These are phyloP conservation scores for Mormoops blainvillei DNA, from an alignment of 2,113 vertebrate species.

Conservation along the genomic window DNA sequence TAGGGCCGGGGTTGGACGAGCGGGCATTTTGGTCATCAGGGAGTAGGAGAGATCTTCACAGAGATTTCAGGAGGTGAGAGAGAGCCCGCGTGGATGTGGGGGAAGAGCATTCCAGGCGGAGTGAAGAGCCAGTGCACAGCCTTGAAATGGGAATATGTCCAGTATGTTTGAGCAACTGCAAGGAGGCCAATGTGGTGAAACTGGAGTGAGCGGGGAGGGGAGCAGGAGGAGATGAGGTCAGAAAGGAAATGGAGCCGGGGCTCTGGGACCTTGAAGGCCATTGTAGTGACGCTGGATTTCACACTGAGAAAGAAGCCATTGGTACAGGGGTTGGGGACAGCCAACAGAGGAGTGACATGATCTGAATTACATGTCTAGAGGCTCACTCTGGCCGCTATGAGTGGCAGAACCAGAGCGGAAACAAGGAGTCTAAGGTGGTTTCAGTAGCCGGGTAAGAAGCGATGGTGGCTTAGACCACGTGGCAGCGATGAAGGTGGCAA, in stretches of 20 bases:
- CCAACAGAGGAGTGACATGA: neutral
- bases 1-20: neutral
- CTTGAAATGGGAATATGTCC: neutral
- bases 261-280: neutral
- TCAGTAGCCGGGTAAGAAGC: neutral
- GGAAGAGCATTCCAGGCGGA: neutral
- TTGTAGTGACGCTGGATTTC: neutral
- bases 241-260: neutral
- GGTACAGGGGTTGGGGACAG: neutral
- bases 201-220: rapidly evolving
- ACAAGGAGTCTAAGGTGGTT: neutral
- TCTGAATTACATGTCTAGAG: neutral
- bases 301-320: neutral
- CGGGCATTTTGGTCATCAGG: neutral
- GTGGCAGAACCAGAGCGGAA: neutral
- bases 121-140: neutral
- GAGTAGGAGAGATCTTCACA: neutral
- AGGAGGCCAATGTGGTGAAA: neutral
- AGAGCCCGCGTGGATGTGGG: neutral
- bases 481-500: neutral
- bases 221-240: neutral
- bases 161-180: neutral
- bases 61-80: neutral
- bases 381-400: neutral
- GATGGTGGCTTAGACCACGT: neutral